phyloP scores from a whole-genome alignment of 2,888 invertebrate genomes.

The Mimas tiliae region DNA sequence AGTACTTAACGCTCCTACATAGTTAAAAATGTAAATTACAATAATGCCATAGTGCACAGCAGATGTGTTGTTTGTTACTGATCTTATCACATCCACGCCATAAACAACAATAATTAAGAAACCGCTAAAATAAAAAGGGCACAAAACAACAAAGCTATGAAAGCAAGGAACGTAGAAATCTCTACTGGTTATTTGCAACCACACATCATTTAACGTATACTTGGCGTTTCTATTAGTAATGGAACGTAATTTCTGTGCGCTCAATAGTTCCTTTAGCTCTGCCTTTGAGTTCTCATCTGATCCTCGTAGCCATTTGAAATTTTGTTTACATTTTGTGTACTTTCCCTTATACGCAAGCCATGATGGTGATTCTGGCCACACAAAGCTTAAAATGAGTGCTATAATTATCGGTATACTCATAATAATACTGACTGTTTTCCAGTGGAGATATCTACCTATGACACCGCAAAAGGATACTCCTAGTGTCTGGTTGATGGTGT shows the following conservation, averaged over 20 bases:
- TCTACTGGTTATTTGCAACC: slow-evolving; percentile 22
- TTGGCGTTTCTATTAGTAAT: neutral
- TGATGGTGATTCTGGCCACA: slow-evolving; percentile 26
- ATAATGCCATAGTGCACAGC: slow-evolving; percentile 33
- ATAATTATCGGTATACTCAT: slow-evolving; percentile 4
- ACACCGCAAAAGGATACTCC: neutral
- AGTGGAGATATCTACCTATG: neutral
- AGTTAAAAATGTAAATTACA: slow-evolving; percentile 29
- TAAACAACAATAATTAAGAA: slow-evolving; percentile 34
- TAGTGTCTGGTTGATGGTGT: neutral
- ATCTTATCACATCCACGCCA: slow-evolving; percentile 31
- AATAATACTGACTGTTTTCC: neutral
- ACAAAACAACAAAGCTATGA: slow-evolving; percentile 33
- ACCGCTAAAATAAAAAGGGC: slow-evolving; percentile 33
- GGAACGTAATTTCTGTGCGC: slow-evolving; percentile 9
- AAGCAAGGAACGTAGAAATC: slow-evolving; percentile 34
- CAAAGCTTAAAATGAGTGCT: slow-evolving; percentile 27
- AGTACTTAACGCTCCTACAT: slow-evolving; percentile 25
- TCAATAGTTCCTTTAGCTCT: slow-evolving; percentile 7
- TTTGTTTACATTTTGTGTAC: slow-evolving; percentile 13
- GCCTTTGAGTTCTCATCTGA: neutral
- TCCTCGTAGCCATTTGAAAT: slow-evolving; percentile 20
- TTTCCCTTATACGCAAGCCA: slow-evolving; percentile 26
- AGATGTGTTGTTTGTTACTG: slow-evolving; percentile 26
- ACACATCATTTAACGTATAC: neutral